Base-by-base conservation (phyloP, 2,888 invertebrate genomes). In the Arge pagana region DNA sequence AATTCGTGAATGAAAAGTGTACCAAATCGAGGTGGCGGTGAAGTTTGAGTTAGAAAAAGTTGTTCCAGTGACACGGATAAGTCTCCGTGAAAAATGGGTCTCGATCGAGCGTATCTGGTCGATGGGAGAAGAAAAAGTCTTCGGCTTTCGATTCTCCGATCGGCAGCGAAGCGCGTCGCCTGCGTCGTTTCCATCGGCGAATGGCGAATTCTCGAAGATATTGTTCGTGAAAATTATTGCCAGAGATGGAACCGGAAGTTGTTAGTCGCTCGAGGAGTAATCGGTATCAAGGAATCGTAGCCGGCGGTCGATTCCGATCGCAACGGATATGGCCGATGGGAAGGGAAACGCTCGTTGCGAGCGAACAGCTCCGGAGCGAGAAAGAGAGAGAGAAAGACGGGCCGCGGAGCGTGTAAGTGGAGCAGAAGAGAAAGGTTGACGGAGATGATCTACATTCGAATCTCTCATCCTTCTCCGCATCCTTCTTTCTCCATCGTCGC, bases 341-440 rank as follows among this genome's bases (percentile, higher is more conserved):
- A 35, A 45, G 45, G 45, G 33, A 35, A 45, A 45, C 33, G 45
- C 33, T 35, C 33, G 23, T 35, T 42, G 42, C 23, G 18, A 45
- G 19, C 33, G 35, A 26, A 24, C 33, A 33, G n/a, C 8, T 19
- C 33, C 21, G n/a, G n/a, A n/a, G 7, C 33, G 31, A 33, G 31
- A 33, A 35, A 45, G 33, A 33, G 56, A 64, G 59, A 56, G 54
- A 60, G 54, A 48, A 54, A 55, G 56, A 55, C 36, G 15, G 8
- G 21, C 50, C 24, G 21, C n/a, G 18, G 37, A 37, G 10, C 16
- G 61, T 66, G 65, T 65, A 76, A 76, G 76, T 76, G 71, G 76
- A 71, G 74, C 76, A 74, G 67, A 76, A 74, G 76, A 76, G 76
- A 76, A 76, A 76, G 76, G 76, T 67, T 53, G 63, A 60, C 65